Evolutionary conservation across 2,797 vertebrate genomes (phyloP).

Genomic region (Varecia variegata): DNA sequence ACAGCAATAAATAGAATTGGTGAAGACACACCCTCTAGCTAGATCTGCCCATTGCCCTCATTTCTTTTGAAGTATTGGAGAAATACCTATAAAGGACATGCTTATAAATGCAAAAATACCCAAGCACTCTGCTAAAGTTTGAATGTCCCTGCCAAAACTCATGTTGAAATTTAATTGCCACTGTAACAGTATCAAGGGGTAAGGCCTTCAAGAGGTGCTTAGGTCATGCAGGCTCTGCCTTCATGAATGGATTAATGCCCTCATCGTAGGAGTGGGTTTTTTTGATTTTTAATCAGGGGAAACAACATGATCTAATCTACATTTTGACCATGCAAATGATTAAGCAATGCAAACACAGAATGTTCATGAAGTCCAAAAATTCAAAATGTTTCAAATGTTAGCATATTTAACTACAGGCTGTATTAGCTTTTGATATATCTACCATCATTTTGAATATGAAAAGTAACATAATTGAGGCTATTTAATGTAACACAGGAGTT

Average conservation of each 20-base stretch:
- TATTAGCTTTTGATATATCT: not conserved
- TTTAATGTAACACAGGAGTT: not conserved
- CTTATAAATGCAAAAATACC: not conserved
- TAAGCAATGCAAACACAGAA: not conserved
- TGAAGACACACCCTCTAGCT: constrained; percentile 16
- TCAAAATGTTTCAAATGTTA: not conserved
- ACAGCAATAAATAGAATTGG: not conserved
- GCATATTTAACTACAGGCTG: not conserved
- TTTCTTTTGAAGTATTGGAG: constrained; percentile 31
- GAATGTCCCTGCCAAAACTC: not conserved
- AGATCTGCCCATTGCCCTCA: not conserved
- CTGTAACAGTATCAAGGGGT: not conserved
- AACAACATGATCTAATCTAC: not conserved
- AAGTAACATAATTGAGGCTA: not conserved
- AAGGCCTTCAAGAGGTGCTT: not conserved
- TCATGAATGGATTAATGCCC: not conserved
- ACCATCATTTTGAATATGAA: not conserved
- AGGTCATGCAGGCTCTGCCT: not conserved
- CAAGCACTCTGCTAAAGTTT: not conserved
- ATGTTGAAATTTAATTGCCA: not conserved
- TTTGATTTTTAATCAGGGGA: not conserved
- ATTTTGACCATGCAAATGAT: not conserved
- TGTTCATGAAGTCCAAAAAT: not conserved
- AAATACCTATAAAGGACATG: not conserved
- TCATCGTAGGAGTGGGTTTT: not conserved